Base-by-base conservation (phyloP, 2,113 vertebrate genomes). In the Siniperca knerii region DNA sequence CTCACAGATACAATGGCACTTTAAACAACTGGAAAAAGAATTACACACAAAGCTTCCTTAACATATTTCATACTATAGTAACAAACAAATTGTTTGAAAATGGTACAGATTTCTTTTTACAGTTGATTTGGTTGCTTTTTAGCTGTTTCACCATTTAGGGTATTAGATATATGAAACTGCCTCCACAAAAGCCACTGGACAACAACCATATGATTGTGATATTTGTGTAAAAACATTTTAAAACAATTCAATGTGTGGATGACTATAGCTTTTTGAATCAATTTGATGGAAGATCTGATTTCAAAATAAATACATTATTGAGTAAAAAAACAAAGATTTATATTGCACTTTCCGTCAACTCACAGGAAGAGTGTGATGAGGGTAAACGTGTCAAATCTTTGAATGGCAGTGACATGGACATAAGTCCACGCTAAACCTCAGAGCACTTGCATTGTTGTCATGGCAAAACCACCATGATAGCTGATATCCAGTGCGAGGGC, bases 1-100 rank as follows among this genome's bases (percentile, higher is more conserved):
- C 86, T 91, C 87, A 94, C 92, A 82, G 91, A 92, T 77, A 94
- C 91, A 90, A 90, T 93, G 88, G 90, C 87, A 92, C 89, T 93
- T 89, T 54, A 81, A 81, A 94, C 89, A 89, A 77, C 82, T 90
- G 55, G 71, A 79, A 81, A 93, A 92, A 91, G 66, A 92, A 82
- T 23, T 66, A 89, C 90, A 93, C 91, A 93, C 86, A 88, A 75
- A 91, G 87, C 88, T 93, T 83, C 87, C 81, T 76, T 70, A 91
- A 91, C 81, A 85, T 57, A 82, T 73, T 90, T 87, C 64, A 68
- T 82, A 91, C 48, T 66, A 89, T 48, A 81, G 68, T 67, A 87
- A 87, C 77, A 81, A 83, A 91, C 44, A 81, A 66, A 71, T 52
- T 73, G 75, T 85, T 82, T 79, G 80, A 87, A 79, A 84, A 85